Evolutionary conservation across 2,113 vertebrate genomes (phyloP), one percentile per base, ranked within the genome.

Genomic region (Lichenostomus cassidix): DNA sequence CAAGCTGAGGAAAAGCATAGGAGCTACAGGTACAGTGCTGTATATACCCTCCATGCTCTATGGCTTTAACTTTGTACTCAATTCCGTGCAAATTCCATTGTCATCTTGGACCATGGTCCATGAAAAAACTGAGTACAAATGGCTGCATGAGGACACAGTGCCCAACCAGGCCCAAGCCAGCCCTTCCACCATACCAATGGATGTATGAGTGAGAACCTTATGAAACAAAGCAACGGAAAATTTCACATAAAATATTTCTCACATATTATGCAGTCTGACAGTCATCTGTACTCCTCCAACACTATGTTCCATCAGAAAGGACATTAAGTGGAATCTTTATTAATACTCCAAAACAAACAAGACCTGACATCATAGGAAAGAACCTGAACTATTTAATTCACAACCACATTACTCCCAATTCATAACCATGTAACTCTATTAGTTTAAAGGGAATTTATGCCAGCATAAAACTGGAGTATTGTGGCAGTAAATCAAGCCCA

Each of bases 391-490:
- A 86, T 21, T 67, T 75, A 52, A 95, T 90, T 93, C 79, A 83
- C 68, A 83, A 41, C 19, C 9, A 28, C 29, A 15, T 71, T 78
- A 50, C 71, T 90, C 64, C 68, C 76, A 69, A 28, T 94, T 92
- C 75, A 70, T 87, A 90, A 85, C 59, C 3, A 0, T 39, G 55
- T 81, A 86, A 95, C 60, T 83, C 81, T 83, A 78, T 59, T 5
- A 2, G 55, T 90, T 90, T 64, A 89, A 92, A 93, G 46, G 41
- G 60, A 92, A 96, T 93, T 90, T 95, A 93, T 93, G 53, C 73
- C 76, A 87, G 44, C 44, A 89, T 60, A 92, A 89, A 95, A 67
- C 44, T 42, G n/a, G 64, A 92, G 41, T 60, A 86, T 75, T 33
- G 2, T 7, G 88, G 41, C 64, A 56, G 68, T 90, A 93, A 96